phyloP scores from a whole-genome alignment of 2,888 invertebrate species.

The Volucella inanis region DNA sequence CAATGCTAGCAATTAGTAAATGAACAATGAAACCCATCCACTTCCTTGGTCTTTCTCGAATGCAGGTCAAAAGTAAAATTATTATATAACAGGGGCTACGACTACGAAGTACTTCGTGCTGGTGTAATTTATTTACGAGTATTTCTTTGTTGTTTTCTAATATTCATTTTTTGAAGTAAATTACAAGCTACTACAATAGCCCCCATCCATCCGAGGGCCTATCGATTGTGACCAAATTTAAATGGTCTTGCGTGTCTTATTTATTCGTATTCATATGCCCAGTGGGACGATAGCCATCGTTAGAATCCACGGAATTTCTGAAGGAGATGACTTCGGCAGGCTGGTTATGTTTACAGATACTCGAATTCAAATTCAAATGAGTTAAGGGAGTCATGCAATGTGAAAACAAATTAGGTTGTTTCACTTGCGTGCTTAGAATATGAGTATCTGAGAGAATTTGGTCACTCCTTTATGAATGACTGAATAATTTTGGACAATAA shows the following conservation, averaged over 20 bases:
- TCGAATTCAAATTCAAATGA: too few species aligned
- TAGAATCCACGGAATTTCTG: neutral
- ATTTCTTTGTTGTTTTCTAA: constrained; percentile 5
- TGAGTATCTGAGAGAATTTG: too few species aligned
- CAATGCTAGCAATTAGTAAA: constrained; percentile 45
- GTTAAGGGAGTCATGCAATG: too few species aligned
- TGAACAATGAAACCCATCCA: constrained; percentile 39
- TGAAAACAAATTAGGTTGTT: too few species aligned
- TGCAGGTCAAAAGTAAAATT: constrained; percentile 39
- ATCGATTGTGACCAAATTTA: constrained; percentile 2
- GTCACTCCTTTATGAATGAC: too few species aligned
- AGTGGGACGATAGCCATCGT: too few species aligned
- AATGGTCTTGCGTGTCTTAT: constrained; percentile 40
- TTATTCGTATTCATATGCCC: neutral
- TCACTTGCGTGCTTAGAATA: too few species aligned
- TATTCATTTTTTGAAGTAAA: constrained; percentile 36
- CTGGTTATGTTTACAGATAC: too few species aligned
- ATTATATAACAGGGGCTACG: constrained; percentile 16
- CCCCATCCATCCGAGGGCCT: neutral
- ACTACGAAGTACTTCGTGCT: neutral
- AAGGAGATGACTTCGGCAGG: neutral
- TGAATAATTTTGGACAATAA: too few species aligned
- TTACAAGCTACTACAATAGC: neutral
- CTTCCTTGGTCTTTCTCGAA: constrained; percentile 26
- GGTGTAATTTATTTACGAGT: too few species aligned